These are phyloP conservation scores for Actinia tenebrosa DNA, from an alignment of 64 coral and sea anemone genomes.

Conservation along the genomic window DNA sequence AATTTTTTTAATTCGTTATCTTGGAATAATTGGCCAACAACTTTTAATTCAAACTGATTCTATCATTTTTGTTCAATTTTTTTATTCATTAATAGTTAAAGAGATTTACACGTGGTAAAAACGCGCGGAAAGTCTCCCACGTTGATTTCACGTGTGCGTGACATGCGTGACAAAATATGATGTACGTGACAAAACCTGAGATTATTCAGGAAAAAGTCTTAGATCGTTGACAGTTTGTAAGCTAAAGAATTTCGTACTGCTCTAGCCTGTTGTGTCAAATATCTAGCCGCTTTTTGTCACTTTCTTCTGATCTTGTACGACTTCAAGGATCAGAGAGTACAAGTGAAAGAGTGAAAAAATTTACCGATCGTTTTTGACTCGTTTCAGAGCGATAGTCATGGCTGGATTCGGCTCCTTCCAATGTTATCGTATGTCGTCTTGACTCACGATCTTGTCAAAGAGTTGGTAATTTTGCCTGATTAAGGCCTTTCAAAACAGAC, in stretches of 20 bases:
- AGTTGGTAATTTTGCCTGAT: conserved; percentile 9
- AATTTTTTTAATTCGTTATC: no score
- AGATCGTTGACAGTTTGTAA: neutral
- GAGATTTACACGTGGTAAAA: neutral
- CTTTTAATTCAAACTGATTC: neutral
- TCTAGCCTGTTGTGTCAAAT: neutral
- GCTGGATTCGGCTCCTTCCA: neutral
- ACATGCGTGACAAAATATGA: neutral
- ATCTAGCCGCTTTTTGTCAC: neutral
- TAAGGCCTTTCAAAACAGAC: conserved; percentile 4
- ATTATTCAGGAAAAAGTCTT: neutral
- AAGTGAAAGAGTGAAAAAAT: neutral
- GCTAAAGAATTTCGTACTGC: neutral
- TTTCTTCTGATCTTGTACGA: neutral
- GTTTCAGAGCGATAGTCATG: neutral
- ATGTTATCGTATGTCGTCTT: neutral
- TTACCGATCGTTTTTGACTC: neutral
- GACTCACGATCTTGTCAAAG: conserved; percentile 8
- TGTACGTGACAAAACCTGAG: neutral
- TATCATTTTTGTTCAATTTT: neutral
- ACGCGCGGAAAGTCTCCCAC: neutral
- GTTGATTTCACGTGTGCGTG: conserved; percentile 7
- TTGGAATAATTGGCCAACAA: neutral
- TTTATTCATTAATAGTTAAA: neutral
- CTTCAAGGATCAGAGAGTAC: neutral